These are phyloP conservation scores for Ochropleura plecta DNA, from an alignment of 2,888 invertebrate genomes.

Conservation along the genomic window DNA sequence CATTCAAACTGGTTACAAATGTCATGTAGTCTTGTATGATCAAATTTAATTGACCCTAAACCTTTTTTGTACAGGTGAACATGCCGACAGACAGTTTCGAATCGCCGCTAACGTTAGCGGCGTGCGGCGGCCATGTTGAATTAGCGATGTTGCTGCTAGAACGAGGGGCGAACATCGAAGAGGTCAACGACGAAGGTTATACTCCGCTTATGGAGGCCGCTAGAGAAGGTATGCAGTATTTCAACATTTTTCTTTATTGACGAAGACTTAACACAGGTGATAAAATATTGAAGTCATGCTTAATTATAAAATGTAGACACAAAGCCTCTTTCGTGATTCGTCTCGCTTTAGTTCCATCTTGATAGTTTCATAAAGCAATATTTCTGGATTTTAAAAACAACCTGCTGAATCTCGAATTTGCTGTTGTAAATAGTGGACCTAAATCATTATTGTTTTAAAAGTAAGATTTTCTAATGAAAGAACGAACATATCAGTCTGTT, in stretches of 20 bases:
- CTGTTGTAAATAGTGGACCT: neutral
- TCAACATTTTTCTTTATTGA: neutral
- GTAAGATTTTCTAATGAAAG: neutral
- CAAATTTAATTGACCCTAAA: constrained; percentile 4
- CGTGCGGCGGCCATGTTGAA: constrained; percentile 99
- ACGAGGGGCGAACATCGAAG: constrained; percentile 99
- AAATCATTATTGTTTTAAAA: neutral
- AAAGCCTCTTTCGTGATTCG: neutral
- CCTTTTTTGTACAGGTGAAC: constrained; percentile 94
- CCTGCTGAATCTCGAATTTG: too few relatives aligned
- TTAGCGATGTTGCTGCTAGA: constrained; percentile 98
- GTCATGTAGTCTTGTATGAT: neutral
- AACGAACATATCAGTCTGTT: neutral
- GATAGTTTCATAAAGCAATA: neutral
- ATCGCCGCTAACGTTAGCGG: constrained; percentile 99
- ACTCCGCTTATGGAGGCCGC: constrained; percentile 99
- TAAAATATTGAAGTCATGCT: neutral
- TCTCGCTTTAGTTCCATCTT: neutral
- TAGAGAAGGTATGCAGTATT: constrained; percentile 91
- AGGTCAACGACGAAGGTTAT: constrained; percentile 99
- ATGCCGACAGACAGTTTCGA: constrained; percentile 99
- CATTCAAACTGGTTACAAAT: neutral
- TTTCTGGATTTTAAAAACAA: neutral
- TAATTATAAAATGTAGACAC: neutral
- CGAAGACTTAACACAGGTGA: neutral